phyloP scores from a whole-genome alignment of 2,113 vertebrate species.

The Cynoglossus semilaevis region DNA sequence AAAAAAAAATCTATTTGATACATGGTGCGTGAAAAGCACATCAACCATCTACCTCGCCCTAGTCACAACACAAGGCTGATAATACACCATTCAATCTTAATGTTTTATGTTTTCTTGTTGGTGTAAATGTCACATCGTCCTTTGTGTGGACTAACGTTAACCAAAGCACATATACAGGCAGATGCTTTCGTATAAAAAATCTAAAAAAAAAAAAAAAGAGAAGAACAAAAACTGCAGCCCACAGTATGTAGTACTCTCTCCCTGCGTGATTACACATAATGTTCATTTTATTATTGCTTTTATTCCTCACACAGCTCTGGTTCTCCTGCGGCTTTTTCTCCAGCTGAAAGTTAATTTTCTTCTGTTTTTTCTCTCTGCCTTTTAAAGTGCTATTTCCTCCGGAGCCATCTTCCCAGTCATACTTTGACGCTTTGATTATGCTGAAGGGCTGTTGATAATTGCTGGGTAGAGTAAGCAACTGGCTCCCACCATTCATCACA shows the following conservation, averaged over 20 bases:
- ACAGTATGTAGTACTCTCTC: conserved; percentile 29
- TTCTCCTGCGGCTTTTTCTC: conserved; percentile 15
- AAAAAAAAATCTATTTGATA: too few species aligned
- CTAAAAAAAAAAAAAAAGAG: neutral
- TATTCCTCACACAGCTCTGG: conserved; percentile 14
- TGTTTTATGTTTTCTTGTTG: too few species aligned
- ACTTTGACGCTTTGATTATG: conserved; percentile 45
- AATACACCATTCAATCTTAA: too few species aligned
- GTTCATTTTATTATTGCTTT: conserved; percentile 52
- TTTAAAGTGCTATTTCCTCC: conserved; percentile 33
- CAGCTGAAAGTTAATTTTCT: conserved; percentile 30
- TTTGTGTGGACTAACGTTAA: too few species aligned
- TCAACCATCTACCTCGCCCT: too few species aligned
- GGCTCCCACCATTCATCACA: conserved; percentile 26
- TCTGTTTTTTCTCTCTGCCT: conserved; percentile 3
- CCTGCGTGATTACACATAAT: conserved; percentile 60
- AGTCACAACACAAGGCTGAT: too few species aligned
- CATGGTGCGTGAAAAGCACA: too few species aligned
- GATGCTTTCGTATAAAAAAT: conserved; percentile 40
- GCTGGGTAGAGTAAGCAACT: conserved; percentile 45
- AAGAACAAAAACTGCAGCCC: conserved; percentile 27
- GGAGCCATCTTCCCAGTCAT: conserved; percentile 24
- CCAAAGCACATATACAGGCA: neutral
- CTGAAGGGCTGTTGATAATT: conserved; percentile 53
- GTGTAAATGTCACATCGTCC: too few species aligned